phyloP scores from a whole-genome alignment of 1,140 invertebrate species.

The Trigoniulus corallinus region DNA sequence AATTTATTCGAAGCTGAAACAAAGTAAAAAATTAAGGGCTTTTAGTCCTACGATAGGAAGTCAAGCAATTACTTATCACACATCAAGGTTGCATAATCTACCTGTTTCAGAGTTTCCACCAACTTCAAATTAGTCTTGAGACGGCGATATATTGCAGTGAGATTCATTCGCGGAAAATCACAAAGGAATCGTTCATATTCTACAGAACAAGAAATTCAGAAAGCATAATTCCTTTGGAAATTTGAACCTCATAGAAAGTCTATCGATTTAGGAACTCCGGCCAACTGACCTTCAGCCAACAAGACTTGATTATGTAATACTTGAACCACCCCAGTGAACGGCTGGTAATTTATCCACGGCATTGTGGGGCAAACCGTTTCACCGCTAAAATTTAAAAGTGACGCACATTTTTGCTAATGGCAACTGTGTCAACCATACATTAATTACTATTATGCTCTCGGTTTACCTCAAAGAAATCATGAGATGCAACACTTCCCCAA shows the following conservation, averaged over 20 bases:
- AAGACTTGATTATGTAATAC: neutral
- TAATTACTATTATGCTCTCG: too few relatives aligned
- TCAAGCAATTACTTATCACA: too few relatives aligned
- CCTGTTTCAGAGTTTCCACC: neutral
- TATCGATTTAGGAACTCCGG: too few relatives aligned
- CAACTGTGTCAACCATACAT: too few relatives aligned
- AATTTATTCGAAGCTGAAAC: too few relatives aligned
- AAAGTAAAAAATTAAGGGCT: too few relatives aligned
- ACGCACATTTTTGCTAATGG: neutral
- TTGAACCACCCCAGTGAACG: neutral
- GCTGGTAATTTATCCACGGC: neutral
- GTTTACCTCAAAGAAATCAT: neutral
- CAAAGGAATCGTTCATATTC: neutral
- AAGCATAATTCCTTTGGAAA: too few relatives aligned
- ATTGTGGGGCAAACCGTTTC: neutral
- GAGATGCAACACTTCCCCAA: neutral
- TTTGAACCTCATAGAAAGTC: too few relatives aligned
- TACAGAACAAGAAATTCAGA: too few relatives aligned
- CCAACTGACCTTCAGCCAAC: neutral
- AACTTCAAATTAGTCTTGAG: neutral
- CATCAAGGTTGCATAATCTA: too few relatives aligned
- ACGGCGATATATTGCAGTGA: neutral
- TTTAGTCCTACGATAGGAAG: too few relatives aligned
- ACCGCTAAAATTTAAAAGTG: neutral
- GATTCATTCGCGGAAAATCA: neutral